Evolutionary conservation across 2,888 invertebrate species (phyloP), one percentile per base, ranked within the genome.

Genomic region (Cistogaster globosa): DNA sequence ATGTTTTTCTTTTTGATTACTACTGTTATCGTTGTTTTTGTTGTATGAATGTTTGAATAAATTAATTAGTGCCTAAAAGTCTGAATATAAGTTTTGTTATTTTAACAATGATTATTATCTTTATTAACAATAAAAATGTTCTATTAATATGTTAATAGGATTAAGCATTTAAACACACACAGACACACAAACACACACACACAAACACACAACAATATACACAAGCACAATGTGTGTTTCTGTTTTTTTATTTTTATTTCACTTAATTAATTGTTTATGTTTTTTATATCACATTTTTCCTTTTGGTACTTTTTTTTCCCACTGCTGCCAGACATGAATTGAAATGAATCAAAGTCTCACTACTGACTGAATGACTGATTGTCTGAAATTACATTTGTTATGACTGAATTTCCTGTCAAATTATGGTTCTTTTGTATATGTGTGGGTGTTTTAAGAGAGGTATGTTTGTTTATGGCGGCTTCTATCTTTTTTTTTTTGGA

Each of bases 111-210:
- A 71, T 71, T 75, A 48, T 74, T 83, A 74, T 79, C 74, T 36
- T 69, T 75, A 81, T 68, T 81, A 77, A 72, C 81, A 84, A 84
- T 67, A 72, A 84, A 76, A 76, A 84, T 72, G 80, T 80, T 84
- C 79, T 74, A 77, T 84, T 84, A 81, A 80, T 72, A 81, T 84
- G 80, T 77, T 81, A 84, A 84, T 84, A 72, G 72, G 77, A 84
- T 84, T 77, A 72, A 72, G 51, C 42, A 60, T 67, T 65, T 42
- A 42, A 42, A 12, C 32, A 53, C 48, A 48, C 14, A 38, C 7
- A 55, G 20, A 22, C 38, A 11, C 26, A 63, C 18, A 55, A 38
- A 18, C 12, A 63, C 55, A 22, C 38, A 18, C 26, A 63, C 20
- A 55, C 53, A 18, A 26, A n/a, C n/a, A n/a, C n/a, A n/a, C n/a